These are phyloP conservation scores for Laterallus jamaicensis DNA, from an alignment of 2,113 vertebrate genomes.

Conservation along the genomic window DNA sequence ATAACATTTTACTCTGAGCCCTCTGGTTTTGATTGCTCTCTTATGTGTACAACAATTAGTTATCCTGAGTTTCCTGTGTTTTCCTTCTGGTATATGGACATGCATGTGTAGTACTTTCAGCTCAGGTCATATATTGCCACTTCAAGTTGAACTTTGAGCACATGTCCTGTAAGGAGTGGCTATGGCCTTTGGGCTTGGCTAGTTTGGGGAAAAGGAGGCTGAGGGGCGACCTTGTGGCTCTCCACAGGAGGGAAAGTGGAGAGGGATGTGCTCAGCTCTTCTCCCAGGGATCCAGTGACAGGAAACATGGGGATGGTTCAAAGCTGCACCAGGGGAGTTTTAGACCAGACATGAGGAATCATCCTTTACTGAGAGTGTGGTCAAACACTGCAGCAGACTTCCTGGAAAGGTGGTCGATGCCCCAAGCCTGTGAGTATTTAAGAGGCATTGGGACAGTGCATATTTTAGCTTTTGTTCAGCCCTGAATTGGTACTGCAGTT, in stretches of 20 bases:
- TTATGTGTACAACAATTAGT: not conserved
- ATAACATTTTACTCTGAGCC: not conserved
- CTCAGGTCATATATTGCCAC: not conserved
- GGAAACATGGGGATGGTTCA: fast-evolving
- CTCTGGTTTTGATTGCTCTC: not conserved
- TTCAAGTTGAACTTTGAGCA: not conserved
- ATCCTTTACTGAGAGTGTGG: not conserved
- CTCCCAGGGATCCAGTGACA: not conserved
- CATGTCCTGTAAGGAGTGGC: fast-evolving
- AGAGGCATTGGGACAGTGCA: not conserved
- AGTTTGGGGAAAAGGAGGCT: not conserved
- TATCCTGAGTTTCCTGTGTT: not conserved
- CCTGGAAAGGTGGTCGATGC: not conserved
- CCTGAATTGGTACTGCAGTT: not conserved
- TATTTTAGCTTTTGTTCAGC: not conserved
- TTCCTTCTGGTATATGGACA: not conserved
- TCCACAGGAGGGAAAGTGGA: not conserved
- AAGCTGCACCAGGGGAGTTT: not conserved
- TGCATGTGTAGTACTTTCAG: not conserved
- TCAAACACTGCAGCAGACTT: not conserved
- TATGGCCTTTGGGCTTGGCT: not conserved
- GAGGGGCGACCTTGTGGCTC: fast-evolving
- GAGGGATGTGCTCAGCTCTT: not conserved
- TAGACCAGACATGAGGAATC: not conserved
- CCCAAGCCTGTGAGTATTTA: not conserved